Conservation (phyloP, 2,113 vertebrate genomes). For the Phalacrocorax pelagicus region DNA sequence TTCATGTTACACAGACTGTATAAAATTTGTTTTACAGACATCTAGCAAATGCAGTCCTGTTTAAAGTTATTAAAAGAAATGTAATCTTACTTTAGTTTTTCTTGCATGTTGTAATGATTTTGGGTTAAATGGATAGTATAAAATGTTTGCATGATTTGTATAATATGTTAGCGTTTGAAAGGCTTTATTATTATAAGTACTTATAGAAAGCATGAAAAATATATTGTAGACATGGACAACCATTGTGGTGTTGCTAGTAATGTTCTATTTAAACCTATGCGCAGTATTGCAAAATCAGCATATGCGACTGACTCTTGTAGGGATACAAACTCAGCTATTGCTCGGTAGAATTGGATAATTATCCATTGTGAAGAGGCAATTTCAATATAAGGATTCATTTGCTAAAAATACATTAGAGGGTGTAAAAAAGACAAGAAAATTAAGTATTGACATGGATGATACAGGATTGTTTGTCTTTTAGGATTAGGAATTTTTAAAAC, state of each 20-base stretch:
- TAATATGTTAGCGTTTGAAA: neutral
- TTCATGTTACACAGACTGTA: neutral
- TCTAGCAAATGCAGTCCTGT: neutral
- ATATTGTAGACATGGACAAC: neutral
- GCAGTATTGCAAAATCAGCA: neutral
- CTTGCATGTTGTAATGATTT: neutral
- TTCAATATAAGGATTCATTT: neutral
- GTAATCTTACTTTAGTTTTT: neutral
- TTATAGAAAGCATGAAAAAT: neutral
- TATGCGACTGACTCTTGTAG: neutral
- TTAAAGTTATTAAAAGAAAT: neutral
- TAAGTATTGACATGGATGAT: neutral
- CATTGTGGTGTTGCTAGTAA: neutral
- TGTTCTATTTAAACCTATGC: neutral
- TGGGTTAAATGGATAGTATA: neutral
- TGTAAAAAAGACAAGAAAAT: neutral
- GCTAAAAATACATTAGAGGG: neutral
- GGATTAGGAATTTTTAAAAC: neutral
- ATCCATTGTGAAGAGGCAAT: neutral
- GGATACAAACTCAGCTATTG: neutral
- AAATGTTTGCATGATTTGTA: neutral
- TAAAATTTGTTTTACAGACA: neutral
- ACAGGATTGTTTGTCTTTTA: neutral
- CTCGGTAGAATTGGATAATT: neutral
- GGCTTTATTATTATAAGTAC: neutral